Conservation (phyloP, 2,888 invertebrate species). For the Acrobeloides nanus region DNA sequence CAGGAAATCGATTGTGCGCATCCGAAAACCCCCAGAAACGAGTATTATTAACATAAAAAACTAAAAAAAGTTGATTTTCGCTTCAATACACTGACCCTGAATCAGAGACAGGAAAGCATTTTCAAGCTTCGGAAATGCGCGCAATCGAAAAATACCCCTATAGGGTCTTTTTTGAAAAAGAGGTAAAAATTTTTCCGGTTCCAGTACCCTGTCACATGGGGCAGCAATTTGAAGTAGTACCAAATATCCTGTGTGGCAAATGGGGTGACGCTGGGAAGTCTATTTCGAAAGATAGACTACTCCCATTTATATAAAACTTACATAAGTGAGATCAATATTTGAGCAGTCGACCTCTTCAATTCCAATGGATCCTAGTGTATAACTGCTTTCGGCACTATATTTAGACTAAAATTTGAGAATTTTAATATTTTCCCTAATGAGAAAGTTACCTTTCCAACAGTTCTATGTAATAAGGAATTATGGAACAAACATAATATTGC, state of each 20-base stretch:
- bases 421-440: too few relatives aligned
- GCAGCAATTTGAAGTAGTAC: too few relatives aligned
- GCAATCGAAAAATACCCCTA: too few relatives aligned
- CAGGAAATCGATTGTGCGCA: too few relatives aligned
- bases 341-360: conserved; percentile 95
- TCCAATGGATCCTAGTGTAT: conserved; percentile 88
- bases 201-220: too few relatives aligned
- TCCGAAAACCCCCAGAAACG: background rate
- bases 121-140: too few relatives aligned
- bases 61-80: too few relatives aligned
- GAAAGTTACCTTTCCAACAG: conserved; percentile 56
- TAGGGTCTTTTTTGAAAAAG: too few relatives aligned
- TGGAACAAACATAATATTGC: conserved; percentile 57
- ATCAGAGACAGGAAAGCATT: too few relatives aligned
- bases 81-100: too few relatives aligned
- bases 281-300: background rate
- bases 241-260: background rate
- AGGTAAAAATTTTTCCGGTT: too few relatives aligned
- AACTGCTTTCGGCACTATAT: conserved; percentile 85
- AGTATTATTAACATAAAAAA: background rate
- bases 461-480: conserved; percentile 58
- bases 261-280: background rate
- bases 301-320: conserved; percentile 48
- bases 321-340: conserved; percentile 94
- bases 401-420: conserved; percentile 68